Conservation (phyloP, 2,888 invertebrate genomes). For the Girardia tigrina region DNA sequence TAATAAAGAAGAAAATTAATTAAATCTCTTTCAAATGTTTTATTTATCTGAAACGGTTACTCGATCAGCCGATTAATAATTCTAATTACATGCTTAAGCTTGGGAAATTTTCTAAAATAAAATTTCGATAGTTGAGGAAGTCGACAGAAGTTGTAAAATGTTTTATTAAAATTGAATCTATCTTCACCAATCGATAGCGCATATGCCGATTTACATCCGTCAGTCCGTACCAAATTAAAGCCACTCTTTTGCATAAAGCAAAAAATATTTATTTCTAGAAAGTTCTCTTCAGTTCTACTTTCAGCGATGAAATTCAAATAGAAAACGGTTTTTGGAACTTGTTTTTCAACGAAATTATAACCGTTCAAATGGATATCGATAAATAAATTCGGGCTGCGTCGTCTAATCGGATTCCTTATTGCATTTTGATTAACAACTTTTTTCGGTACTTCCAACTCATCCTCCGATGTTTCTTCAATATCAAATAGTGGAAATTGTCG, state of each 20-base stretch:
- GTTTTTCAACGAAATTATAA: background rate
- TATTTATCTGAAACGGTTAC: too few species aligned
- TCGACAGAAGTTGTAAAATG: background rate
- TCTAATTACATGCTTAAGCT: background rate
- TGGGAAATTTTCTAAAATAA: constrained; percentile 2
- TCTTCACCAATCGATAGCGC: background rate
- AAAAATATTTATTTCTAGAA: background rate
- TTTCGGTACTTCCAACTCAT: background rate
- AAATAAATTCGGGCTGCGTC: background rate
- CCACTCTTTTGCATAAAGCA: background rate
- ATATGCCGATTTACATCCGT: background rate
- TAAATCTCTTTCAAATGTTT: too few species aligned
- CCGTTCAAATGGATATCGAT: background rate
- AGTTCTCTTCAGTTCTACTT: background rate
- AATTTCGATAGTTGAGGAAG: background rate
- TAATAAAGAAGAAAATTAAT: too few species aligned
- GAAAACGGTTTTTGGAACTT: background rate
- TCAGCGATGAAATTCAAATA: background rate
- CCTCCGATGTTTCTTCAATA: background rate
- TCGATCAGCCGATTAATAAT: background rate
- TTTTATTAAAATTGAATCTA: background rate
- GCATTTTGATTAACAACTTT: background rate
- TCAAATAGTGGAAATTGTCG: constrained; percentile 11
- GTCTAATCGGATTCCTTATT: background rate
- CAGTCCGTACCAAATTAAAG: background rate